phyloP scores from a whole-genome alignment of 2,888 invertebrate genomes.

The Ectobius pallidus region DNA sequence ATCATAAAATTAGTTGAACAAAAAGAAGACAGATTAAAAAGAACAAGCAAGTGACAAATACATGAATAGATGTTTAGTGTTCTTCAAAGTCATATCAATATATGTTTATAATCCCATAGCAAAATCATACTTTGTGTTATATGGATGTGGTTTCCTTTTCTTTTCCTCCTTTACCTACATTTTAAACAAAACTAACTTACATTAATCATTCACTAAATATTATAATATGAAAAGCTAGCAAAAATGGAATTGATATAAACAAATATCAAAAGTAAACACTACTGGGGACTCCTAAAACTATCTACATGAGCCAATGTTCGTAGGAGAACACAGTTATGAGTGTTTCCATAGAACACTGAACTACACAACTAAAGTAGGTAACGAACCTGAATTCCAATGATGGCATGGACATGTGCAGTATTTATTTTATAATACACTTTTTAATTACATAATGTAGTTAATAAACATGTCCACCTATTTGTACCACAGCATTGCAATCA shows the following conservation, averaged over 20 bases:
- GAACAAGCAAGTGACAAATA: too few species aligned
- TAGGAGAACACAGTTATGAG: neutral
- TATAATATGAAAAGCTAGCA: neutral
- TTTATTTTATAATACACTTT: too few species aligned
- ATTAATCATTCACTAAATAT: conserved; percentile 7
- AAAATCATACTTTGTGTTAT: too few species aligned
- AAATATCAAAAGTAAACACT: neutral
- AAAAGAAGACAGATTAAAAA: too few species aligned
- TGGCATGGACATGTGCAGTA: neutral
- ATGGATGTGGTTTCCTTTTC: neutral
- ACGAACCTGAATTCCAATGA: neutral
- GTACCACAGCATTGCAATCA: conserved; percentile 3
- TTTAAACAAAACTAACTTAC: neutral
- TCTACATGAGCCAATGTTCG: conserved; percentile 19
- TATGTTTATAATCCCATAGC: too few species aligned
- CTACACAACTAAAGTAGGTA: conserved; percentile 17
- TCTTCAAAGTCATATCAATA: too few species aligned
- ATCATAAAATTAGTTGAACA: too few species aligned
- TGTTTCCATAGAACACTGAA: neutral
- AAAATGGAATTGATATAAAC: conserved; percentile 6
- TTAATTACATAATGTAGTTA: too few species aligned
- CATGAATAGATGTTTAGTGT: too few species aligned
- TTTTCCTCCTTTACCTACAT: neutral
- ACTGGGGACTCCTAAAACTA: conserved; percentile 25
- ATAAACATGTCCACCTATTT: too few species aligned